Evolutionary conservation across 2,113 vertebrate genomes (phyloP), one percentile per base, ranked within the genome.

Genomic region (Centropus unirufus): DNA sequence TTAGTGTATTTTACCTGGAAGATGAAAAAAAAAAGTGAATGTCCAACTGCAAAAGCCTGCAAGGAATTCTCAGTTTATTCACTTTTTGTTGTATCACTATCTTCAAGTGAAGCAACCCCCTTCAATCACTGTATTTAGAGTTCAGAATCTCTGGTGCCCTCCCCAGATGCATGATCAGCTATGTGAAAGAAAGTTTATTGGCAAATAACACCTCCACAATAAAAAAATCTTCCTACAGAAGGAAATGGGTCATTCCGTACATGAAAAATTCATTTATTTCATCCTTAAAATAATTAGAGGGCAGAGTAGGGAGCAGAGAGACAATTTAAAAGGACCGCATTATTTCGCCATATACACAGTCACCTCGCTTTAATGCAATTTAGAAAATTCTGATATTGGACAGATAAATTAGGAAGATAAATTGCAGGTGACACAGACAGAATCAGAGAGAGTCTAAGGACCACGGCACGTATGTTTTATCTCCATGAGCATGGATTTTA

Each of bases 351-450:
- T 47, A 44, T 34, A 79, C 70, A 69, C 26, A 83, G 76, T 80
- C 67, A 91, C 39, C 55, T 90, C 86, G 34, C 51, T 80, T 92
- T 92, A 91, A 87, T 59, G 14, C 9, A 72, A 95, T 74, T 93
- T 74, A 91, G 57, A 92, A 95, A 90, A 88, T 88, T 77, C 32
- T 90, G 57, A 70, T 93, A 95, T 67, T 92, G 64, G 51, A 91
- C 34, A 66, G 46, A 93, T 95, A 88, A 85, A 95, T 86, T 95
- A 95, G 42, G 75, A 87, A 83, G 78, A 92, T 47, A 80, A 80
- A 93, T 86, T 93, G 9, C 44, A 59, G 12, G 26, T 88, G 75
- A 88, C 55, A 93, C 34, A 83, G 34, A 52, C 24, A 30, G 47
- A 42, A 95, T 93, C 85, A 80, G 63, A 87, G 76, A 87, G 23